phyloP scores from a whole-genome alignment of 2,113 vertebrate genomes.

The Antennarius striatus region DNA sequence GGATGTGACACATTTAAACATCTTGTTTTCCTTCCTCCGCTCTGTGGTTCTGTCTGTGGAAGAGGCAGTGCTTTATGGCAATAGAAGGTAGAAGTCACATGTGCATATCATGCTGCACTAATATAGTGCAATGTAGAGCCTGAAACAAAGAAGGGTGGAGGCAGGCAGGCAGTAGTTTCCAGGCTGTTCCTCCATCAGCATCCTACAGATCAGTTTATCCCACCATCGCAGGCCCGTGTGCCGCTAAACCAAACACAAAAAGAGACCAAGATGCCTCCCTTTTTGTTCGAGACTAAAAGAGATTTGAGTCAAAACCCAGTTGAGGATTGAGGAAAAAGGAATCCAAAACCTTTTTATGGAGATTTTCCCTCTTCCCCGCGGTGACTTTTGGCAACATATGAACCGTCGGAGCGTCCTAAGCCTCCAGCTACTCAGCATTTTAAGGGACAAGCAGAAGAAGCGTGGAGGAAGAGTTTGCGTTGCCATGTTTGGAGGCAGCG shows the following conservation, averaged over 20 bases:
- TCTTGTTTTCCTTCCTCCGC: conserved; percentile 53
- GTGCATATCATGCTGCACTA: conserved; percentile 99
- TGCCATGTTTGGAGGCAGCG: conserved; percentile 44
- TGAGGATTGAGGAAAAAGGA: conserved; percentile 69
- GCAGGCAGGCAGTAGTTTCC: conserved; percentile 79
- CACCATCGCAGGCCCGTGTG: conserved; percentile 66
- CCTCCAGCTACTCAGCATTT: conserved; percentile 71
- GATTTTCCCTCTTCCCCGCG: conserved; percentile 66
- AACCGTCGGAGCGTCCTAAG: conserved; percentile 67
- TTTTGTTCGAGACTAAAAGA: conserved; percentile 70
- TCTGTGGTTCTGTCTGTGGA: conserved; percentile 74
- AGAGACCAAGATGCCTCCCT: conserved; percentile 45
- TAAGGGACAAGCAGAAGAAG: conserved; percentile 57
- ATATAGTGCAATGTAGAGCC: conserved; percentile 98
- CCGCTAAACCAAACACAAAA: conserved; percentile 73
- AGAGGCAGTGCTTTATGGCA: conserved; percentile 92
- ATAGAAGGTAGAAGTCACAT: conserved; percentile 89
- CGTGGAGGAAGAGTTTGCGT: conserved; percentile 42
- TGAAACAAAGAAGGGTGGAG: conserved; percentile 82
- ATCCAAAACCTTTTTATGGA: conserved; percentile 76
- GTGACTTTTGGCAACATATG: conserved; percentile 75
- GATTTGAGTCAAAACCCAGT: conserved; percentile 70
- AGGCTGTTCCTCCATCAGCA: conserved; percentile 74
- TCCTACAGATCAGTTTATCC: conserved; percentile 76
- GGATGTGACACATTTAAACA: conserved; percentile 22